Percentiles rank a stretch among this genome's conserved stretches.
Evolutionary conservation across 53 echinoderm and acorn worm species (phyloP).

Genomic region (Apostichopus leukothele): DNA sequence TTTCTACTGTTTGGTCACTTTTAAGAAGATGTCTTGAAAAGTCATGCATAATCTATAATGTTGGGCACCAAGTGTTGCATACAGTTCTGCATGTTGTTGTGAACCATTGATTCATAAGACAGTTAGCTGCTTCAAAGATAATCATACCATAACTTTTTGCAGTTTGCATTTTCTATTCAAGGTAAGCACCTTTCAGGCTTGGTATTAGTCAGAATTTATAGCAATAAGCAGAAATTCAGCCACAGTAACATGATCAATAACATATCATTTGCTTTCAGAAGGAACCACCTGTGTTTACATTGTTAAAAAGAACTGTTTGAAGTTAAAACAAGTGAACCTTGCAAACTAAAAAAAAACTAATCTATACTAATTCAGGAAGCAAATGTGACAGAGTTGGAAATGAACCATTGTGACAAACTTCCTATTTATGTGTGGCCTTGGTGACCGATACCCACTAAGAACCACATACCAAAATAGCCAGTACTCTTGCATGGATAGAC

Average conservation of each 20-base stretch:
- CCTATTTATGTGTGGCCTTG: constrained; percentile 19
- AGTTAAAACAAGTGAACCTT: not conserved
- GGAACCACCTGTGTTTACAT: constrained; percentile 1
- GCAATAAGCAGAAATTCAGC: no score
- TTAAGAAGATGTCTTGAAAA: no score
- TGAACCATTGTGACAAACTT: constrained; percentile 4
- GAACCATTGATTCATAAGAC: not conserved
- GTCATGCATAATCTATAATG: no score
- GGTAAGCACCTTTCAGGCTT: no score
- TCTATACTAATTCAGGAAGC: constrained; percentile 7
- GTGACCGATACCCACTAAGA: not conserved
- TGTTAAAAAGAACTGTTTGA: not conserved
- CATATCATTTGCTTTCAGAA: not conserved
- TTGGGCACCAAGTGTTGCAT: no score
- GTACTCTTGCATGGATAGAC: not conserved
- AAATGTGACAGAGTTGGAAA: not conserved
- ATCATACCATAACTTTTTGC: no score
- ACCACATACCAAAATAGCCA: not conserved
- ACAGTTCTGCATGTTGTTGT: not conserved
- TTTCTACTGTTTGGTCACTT: no score
- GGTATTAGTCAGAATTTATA: no score
- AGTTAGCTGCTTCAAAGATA: no score
- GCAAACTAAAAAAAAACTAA: not conserved
- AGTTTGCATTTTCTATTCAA: no score
- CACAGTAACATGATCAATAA: no score